Percentiles rank a stretch among this genome's conserved stretches.
Conservation (phyloP, 2,888 invertebrate genomes). For the Euplagia quadripunctaria region DNA sequence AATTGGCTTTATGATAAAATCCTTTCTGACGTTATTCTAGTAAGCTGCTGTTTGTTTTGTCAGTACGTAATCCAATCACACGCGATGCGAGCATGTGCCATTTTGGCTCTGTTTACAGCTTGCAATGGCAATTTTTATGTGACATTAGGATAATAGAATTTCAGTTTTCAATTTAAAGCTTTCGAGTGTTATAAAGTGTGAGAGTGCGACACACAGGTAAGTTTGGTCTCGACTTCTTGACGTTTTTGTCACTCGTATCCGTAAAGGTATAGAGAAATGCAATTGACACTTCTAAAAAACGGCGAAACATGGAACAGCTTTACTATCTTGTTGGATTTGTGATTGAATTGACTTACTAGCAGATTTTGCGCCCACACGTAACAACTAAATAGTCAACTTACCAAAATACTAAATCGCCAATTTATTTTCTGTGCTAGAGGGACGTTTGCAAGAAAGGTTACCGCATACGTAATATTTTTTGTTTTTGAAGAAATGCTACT, state of each 20-base stretch:
- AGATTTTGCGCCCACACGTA: no score
- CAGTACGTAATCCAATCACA: background rate
- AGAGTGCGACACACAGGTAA: background rate
- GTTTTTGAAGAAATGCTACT: no score
- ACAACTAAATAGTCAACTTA: no score
- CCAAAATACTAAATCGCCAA: no score
- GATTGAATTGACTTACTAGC: no score
- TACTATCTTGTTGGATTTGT: no score
- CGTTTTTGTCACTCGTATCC: background rate
- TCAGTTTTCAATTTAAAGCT: background rate
- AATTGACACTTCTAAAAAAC: background rate
- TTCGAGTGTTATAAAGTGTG: background rate
- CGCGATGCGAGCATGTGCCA: background rate
- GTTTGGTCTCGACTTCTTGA: background rate
- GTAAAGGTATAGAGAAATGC: background rate
- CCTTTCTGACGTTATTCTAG: background rate
- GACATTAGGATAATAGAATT: background rate
- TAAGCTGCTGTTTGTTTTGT: constrained; percentile 1
- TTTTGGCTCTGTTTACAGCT: background rate
- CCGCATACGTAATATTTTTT: no score
- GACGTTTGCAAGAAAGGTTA: no score
- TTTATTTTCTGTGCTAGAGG: no score
- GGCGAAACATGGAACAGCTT: no score
- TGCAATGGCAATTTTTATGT: no score
- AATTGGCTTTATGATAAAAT: background rate